These are phyloP conservation scores for Luidia sarsii DNA, from an alignment of 53 echinoderm and acorn worm genomes.

Conservation along the genomic window DNA sequence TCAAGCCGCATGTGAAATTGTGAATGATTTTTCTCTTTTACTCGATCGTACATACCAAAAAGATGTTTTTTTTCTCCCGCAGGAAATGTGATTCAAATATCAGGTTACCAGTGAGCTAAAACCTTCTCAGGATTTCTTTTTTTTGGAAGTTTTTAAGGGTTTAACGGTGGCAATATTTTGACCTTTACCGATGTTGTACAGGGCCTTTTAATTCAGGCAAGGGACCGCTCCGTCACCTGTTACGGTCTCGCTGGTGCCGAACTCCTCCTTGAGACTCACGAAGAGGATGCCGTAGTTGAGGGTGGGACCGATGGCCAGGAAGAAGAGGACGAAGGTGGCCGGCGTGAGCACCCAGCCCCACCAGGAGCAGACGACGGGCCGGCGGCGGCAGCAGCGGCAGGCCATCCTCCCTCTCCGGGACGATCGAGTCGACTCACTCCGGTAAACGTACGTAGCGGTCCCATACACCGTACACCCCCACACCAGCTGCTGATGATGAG, in stretches of 20 bases:
- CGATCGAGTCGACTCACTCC: not conserved
- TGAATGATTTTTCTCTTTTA: too few species aligned
- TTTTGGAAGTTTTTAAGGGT: not conserved
- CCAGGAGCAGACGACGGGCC: not conserved
- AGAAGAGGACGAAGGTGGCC: slow-evolving; percentile 57
- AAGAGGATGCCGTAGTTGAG: slow-evolving; percentile 78
- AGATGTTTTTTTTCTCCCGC: too few species aligned
- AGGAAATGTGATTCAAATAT: too few species aligned
- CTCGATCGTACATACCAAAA: too few species aligned
- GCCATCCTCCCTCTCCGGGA: not conserved
- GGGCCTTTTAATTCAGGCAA: too few species aligned
- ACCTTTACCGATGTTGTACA: too few species aligned
- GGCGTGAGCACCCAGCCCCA: slow-evolving; percentile 74
- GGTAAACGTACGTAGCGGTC: not conserved
- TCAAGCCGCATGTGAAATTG: too few species aligned
- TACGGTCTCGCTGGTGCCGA: slow-evolving; percentile 55
- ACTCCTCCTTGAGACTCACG: slow-evolving; percentile 69
- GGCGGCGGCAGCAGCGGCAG: not conserved
- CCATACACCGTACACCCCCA: not conserved
- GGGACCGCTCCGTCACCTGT: slow-evolving; percentile 36
- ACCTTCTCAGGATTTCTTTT: not conserved
- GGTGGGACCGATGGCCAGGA: slow-evolving; percentile 61
- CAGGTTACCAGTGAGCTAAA: not conserved
- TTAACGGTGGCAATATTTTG: not conserved
- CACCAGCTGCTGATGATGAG: not conserved